These are phyloP conservation scores for Poecilus cupreus DNA, from an alignment of 2,888 invertebrate genomes.

Conservation along the genomic window DNA sequence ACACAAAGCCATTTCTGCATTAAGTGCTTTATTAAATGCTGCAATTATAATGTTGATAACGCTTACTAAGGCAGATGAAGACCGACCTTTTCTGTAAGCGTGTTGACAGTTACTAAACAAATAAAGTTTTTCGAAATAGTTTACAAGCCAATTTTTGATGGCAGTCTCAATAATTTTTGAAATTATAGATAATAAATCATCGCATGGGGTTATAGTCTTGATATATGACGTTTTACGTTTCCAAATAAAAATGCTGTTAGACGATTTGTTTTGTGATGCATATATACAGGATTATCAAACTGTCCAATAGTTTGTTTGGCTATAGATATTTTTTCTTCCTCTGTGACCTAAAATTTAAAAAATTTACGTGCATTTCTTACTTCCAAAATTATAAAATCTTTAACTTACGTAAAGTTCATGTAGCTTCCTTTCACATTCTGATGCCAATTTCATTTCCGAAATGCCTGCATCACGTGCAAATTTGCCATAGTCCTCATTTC, in stretches of 20 bases:
- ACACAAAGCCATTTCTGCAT: too few species aligned
- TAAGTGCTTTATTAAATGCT: too few species aligned
- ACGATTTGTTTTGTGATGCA: not conserved
- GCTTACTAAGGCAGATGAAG: too few species aligned
- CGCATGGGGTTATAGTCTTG: not conserved
- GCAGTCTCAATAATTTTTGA: not conserved
- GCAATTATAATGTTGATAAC: too few species aligned
- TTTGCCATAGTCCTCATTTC: not conserved
- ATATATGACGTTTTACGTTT: slow-evolving; percentile 8
- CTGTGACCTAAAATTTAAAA: not conserved
- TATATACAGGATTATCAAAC: not conserved
- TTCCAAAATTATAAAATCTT: not conserved
- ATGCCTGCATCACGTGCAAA: not conserved
- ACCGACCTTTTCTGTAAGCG: too few species aligned
- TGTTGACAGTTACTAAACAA: too few species aligned
- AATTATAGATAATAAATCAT: too few species aligned
- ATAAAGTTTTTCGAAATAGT: too few species aligned
- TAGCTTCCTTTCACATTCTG: not conserved
- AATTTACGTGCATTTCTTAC: not conserved
- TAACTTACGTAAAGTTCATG: not conserved
- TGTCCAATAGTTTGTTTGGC: not conserved
- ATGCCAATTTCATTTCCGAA: not conserved
- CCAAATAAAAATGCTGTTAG: slow-evolving; percentile 26
- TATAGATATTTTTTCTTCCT: not conserved
- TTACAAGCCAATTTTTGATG: too few species aligned